Percentiles rank a stretch among this genome's conserved stretches.
Evolutionary conservation across 2,797 vertebrate genomes (phyloP).

Genomic region (Xenops minutus): DNA sequence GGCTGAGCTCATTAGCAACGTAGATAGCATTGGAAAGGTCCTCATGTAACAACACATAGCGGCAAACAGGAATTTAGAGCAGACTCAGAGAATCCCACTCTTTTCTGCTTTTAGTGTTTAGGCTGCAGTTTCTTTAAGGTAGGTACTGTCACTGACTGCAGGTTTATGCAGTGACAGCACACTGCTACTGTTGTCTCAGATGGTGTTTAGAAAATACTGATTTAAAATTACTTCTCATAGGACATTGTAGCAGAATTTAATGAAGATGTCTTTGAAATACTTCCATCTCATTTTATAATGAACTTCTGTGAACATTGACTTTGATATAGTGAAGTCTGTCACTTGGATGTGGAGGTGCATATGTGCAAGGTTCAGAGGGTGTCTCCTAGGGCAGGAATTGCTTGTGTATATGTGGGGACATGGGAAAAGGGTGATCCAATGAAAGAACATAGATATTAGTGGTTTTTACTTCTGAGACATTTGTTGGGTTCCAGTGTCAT

Average conservation of each 20-base stretch:
- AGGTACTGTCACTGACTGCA: not conserved
- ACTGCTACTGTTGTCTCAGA: not conserved
- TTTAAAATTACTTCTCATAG: not conserved
- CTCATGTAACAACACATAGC: not conserved
- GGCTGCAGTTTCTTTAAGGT: not conserved
- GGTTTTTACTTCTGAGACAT: not conserved
- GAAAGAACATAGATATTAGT: not conserved
- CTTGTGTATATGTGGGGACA: not conserved
- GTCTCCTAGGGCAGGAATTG: not conserved
- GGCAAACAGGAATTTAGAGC: not conserved
- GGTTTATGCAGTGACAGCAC: not conserved
- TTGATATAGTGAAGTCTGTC: not conserved
- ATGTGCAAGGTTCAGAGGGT: not conserved
- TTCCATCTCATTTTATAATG: not conserved
- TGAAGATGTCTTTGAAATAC: not conserved
- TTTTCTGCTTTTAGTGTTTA: not conserved
- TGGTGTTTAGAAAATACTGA: not conserved
- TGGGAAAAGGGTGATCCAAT: not conserved
- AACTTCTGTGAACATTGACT: not conserved
- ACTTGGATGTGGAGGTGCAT: not conserved
- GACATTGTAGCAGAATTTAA: not conserved
- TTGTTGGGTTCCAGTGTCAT: not conserved
- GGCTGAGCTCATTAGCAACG: not conserved
- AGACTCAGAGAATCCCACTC: not conserved
- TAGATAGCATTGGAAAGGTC: not conserved